phyloP scores from a whole-genome alignment of 2,113 vertebrate species.

The Labeo rohita region DNA sequence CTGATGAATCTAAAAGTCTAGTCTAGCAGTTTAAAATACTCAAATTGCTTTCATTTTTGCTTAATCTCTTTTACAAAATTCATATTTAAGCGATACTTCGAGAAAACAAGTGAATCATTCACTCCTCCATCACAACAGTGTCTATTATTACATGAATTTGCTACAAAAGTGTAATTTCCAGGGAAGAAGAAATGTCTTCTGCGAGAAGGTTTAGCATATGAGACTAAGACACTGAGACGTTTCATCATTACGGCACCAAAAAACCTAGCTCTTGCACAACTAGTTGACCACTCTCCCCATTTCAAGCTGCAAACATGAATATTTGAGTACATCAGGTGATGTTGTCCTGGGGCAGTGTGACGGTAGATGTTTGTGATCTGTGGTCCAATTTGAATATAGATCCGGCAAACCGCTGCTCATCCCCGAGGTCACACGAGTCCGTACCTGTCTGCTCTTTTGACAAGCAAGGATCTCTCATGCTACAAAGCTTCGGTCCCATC shows the following conservation, averaged over 20 bases:
- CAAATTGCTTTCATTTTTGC: no score
- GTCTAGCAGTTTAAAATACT: no score
- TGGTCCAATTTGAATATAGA: background rate
- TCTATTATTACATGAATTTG: background rate
- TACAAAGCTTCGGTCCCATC: background rate
- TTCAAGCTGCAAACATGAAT: background rate
- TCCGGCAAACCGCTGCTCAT: background rate
- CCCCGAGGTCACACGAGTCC: background rate
- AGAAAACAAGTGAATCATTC: no score
- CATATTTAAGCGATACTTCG: no score
- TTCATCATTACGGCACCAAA: background rate
- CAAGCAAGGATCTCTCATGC: background rate
- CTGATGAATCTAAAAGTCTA: no score
- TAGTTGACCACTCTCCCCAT: background rate
- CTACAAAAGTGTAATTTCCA: background rate
- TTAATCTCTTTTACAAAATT: no score
- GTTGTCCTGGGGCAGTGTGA: background rate
- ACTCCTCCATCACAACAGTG: background rate
- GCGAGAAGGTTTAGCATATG: background rate
- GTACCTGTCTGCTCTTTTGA: background rate
- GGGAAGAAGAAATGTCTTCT: background rate
- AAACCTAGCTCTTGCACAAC: background rate
- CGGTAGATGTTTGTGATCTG: background rate
- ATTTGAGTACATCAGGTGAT: background rate
- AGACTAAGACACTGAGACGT: background rate